Evolutionary conservation across 2,888 invertebrate species (phyloP).

Genomic region (Nymphalis urticae): DNA sequence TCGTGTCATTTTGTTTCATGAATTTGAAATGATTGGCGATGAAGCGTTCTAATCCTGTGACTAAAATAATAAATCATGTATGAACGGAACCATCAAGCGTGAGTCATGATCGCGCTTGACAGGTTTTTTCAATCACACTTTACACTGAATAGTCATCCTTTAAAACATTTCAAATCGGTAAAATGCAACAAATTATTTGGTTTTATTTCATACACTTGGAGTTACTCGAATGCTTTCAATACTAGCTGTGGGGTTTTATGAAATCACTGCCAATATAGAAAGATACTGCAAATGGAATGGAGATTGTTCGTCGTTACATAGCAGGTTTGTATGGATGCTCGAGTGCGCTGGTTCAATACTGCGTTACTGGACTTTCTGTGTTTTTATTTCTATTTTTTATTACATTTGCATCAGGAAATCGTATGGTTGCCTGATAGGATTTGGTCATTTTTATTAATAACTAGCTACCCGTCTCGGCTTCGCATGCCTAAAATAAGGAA

Average conservation of each 20-base stretch:
- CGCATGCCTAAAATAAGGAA: too few species aligned
- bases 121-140: conserved; percentile 6
- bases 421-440: too few species aligned
- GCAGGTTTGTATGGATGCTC: conserved; percentile 27
- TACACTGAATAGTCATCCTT: conserved; percentile 11
- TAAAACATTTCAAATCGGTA: conserved; percentile 20
- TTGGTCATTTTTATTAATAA: too few species aligned
- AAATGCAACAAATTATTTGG: conserved; percentile 38
- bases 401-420: too few species aligned
- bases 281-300: conserved; percentile 72
- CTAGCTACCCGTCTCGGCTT: too few species aligned
- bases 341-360: background rate
- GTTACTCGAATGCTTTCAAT: conserved; percentile 35
- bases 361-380: background rate
- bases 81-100: too few species aligned
- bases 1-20: too few species aligned
- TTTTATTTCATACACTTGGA: conserved; percentile 29
- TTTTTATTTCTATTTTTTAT: background rate
- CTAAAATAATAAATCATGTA: too few species aligned
- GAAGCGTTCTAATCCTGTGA: too few species aligned
- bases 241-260: conserved; percentile 40
- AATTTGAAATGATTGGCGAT: too few species aligned
- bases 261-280: conserved; percentile 45
- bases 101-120: too few species aligned
- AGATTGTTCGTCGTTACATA: conserved; percentile 49